Conservation (phyloP, 2,797 vertebrate species). For the Ptychadena robeensis region DNA sequence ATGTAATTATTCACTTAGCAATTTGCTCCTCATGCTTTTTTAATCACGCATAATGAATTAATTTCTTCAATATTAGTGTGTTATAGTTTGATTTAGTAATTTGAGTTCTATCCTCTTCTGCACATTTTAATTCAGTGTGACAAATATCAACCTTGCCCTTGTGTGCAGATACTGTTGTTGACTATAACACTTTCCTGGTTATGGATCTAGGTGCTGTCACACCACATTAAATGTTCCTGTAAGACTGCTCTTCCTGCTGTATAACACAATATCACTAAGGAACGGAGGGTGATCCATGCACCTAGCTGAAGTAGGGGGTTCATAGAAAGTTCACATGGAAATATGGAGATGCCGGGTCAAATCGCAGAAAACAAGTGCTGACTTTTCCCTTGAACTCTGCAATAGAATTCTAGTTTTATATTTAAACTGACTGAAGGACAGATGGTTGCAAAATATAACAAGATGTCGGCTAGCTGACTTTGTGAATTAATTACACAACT, state of each 20-base stretch:
- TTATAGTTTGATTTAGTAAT: too few species aligned
- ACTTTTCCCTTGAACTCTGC: too few species aligned
- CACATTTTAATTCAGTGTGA: constrained; percentile 1
- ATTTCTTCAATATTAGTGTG: too few species aligned
- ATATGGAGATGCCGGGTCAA: background rate
- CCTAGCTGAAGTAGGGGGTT: background rate
- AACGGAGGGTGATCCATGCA: constrained; percentile 8
- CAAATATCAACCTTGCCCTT: constrained; percentile 12
- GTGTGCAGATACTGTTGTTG: constrained; percentile 5
- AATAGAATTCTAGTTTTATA: too few species aligned
- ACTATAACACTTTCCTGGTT: constrained; percentile 16
- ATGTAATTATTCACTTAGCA: too few species aligned
- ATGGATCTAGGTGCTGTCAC: constrained; percentile 1
- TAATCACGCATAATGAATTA: too few species aligned
- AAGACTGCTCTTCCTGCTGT: background rate
- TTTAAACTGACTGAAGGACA: background rate
- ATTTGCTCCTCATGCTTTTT: too few species aligned
- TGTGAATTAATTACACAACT: too few species aligned
- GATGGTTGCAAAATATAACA: too few species aligned
- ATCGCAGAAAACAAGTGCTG: background rate
- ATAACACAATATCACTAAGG: background rate
- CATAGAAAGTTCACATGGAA: constrained; percentile 14
- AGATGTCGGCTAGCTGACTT: too few species aligned
- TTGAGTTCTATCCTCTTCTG: background rate
- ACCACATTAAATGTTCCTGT: constrained; percentile 2